phyloP scores from a whole-genome alignment of 35 echinoderm and acorn worm genomes.

The Lytechinus pictus region DNA sequence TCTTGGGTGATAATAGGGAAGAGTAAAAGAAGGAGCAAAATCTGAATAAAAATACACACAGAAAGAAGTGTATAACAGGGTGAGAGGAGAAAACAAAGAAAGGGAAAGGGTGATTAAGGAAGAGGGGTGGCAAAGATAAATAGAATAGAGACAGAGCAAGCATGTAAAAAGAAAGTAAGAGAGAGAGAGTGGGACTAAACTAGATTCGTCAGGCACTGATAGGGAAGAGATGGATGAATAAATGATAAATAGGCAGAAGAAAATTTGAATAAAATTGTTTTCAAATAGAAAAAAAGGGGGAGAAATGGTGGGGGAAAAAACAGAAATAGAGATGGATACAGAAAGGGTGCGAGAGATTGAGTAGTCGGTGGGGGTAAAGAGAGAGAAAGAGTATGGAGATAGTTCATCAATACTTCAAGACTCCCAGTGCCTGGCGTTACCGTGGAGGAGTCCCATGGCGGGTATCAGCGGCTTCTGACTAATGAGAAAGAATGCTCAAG shows the following conservation, averaged over 20 bases:
- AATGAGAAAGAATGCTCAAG: constrained; percentile 50
- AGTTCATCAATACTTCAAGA: constrained; percentile 54
- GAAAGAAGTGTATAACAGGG: neutral
- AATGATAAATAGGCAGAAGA: neutral
- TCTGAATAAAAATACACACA: neutral
- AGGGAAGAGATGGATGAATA: neutral
- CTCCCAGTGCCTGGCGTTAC: neutral
- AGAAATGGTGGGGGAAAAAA: neutral
- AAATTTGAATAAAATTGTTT: neutral
- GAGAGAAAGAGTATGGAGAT: constrained; percentile 12
- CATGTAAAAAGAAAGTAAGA: neutral
- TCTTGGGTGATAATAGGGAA: neutral
- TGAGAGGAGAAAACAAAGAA: neutral
- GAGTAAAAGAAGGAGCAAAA: neutral
- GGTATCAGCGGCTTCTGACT: constrained; percentile 35
- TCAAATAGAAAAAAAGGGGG: neutral
- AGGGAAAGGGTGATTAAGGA: no score
- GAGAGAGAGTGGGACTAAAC: neutral
- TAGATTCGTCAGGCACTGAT: neutral
- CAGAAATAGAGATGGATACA: neutral
- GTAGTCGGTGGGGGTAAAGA: neutral
- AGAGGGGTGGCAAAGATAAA: neutral
- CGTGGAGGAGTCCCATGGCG: constrained; percentile 31
- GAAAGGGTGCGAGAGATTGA: neutral
- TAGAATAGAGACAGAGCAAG: neutral